Conservation (phyloP, 2,888 invertebrate species). For the Drosophila buzzatii region DNA sequence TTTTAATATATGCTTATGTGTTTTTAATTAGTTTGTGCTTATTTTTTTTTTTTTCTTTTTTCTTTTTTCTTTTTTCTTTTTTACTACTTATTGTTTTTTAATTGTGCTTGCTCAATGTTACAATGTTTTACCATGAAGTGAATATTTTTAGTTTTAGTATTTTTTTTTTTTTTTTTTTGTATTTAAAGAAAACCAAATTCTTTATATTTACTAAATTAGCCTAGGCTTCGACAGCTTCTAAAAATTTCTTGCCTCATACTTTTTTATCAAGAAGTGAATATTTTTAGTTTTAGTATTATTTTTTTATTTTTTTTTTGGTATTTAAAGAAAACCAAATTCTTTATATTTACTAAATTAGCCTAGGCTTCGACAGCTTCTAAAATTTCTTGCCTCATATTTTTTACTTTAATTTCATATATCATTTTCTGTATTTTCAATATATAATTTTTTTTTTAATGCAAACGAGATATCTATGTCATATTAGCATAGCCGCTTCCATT, state of each 20-base stretch:
- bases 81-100: slow-evolving; percentile 24
- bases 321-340: neutral
- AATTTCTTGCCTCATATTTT: too few species aligned
- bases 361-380: too few species aligned
- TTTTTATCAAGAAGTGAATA: neutral
- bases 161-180: neutral
- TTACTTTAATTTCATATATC: neutral
- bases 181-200: neutral
- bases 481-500: too few species aligned
- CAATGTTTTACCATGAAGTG: neutral
- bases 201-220: too few species aligned
- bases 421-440: neutral
- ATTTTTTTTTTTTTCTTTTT: neutral
- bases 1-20: slow-evolving; percentile 35
- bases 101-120: neutral
- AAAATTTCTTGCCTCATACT: too few species aligned
- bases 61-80: neutral
- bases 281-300: neutral
- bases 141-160: too few species aligned
- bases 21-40: slow-evolving; percentile 28
- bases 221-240: too few species aligned
- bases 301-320: too few species aligned
- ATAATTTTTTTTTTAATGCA: neutral
- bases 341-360: neutral
- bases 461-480: too few species aligned